phyloP scores from a whole-genome alignment of 2,797 vertebrate genomes.

The Avahi laniger region DNA sequence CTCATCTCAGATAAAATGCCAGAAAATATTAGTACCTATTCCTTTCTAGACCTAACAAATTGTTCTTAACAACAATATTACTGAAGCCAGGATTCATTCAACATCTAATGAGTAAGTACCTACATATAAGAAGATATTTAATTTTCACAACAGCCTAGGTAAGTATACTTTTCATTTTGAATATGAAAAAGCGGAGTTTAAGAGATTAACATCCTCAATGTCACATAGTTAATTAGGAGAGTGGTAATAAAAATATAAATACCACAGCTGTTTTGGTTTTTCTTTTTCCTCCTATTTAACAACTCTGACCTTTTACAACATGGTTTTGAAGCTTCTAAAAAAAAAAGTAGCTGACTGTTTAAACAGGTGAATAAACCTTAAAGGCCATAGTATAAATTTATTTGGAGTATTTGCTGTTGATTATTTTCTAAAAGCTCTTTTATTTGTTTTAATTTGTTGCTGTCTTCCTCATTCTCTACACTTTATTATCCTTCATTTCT shows the following conservation, averaged over 20 bases:
- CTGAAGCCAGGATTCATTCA: neutral
- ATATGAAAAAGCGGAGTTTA: neutral
- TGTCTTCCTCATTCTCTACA: neutral
- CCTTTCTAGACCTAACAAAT: neutral
- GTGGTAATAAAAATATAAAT: constrained; percentile 13
- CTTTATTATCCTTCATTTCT: neutral
- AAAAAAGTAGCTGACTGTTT: neutral
- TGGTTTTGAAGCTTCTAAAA: neutral
- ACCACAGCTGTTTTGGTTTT: neutral
- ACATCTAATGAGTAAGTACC: neutral
- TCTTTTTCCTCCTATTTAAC: neutral
- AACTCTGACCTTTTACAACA: neutral
- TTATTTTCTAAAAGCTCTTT: constrained; percentile 26
- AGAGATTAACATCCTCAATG: neutral
- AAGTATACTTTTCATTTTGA: neutral
- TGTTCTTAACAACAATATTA: neutral
- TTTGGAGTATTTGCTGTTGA: neutral
- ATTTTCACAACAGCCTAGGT: neutral
- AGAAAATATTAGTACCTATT: neutral
- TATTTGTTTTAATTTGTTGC: neutral
- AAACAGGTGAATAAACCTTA: neutral
- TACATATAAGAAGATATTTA: neutral
- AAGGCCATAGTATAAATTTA: neutral
- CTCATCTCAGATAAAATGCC: neutral
- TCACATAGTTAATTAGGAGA: neutral